These are phyloP conservation scores for Lasioglossum albipes DNA, from an alignment of 1,140 invertebrate species.

Conservation along the genomic window DNA sequence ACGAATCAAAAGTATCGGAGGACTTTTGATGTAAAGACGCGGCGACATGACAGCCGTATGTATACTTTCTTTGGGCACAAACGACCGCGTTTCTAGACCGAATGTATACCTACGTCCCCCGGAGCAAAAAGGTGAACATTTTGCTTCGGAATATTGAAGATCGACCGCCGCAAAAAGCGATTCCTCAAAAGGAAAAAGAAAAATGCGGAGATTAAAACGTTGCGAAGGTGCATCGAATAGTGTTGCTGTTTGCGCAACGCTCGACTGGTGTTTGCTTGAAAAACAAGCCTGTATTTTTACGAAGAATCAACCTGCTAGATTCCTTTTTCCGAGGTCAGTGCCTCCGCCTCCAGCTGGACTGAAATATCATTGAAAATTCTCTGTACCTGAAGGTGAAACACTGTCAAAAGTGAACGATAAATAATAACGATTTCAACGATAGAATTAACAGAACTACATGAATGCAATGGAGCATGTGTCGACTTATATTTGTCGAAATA, in stretches of 20 bases:
- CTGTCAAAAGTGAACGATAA: neutral
- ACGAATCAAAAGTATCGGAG: no score
- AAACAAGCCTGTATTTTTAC: conserved; percentile 28
- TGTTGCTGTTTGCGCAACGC: conserved; percentile 9
- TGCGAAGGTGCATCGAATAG: conserved; percentile 1
- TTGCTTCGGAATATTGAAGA: neutral
- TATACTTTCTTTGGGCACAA: no score
- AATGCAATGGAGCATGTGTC: neutral
- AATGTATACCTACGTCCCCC: no score
- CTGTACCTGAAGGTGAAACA: neutral
- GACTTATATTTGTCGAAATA: no score
- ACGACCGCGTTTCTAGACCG: no score
- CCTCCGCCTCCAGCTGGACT: neutral
- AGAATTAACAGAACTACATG: neutral
- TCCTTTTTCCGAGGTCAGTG: neutral
- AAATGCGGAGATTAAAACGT: conserved; percentile 9
- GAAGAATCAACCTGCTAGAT: neutral
- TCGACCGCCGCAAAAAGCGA: neutral
- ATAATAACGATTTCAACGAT: neutral
- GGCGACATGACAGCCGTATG: no score
- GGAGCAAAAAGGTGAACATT: no score
- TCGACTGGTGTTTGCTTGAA: conserved; percentile 8
- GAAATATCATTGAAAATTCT: conserved; percentile 26
- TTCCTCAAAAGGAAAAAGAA: neutral
- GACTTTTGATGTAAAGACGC: no score